Conservation (phyloP, 2,113 vertebrate genomes). For the Siniperca chuatsi region DNA sequence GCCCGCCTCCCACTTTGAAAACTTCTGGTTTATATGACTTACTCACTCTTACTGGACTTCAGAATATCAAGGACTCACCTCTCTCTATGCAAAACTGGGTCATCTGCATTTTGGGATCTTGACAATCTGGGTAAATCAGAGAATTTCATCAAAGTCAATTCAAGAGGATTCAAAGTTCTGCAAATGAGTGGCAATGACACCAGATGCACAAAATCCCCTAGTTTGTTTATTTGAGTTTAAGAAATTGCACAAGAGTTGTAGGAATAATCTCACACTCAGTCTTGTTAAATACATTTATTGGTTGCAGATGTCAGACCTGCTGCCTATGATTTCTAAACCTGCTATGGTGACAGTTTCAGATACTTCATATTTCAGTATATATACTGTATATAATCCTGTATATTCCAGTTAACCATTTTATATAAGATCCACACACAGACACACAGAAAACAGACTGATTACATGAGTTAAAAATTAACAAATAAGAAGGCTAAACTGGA, state of each 20-base stretch:
- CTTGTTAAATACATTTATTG: neutral
- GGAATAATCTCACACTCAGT: neutral
- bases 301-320: neutral
- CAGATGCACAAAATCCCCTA: neutral
- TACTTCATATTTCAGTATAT: neutral
- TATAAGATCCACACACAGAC: neutral
- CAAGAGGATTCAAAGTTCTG: neutral
- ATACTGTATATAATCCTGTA: neutral
- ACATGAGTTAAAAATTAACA: too few species aligned
- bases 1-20: too few species aligned
- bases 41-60: neutral
- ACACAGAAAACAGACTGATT: neutral
- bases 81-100: constrained; percentile 74
- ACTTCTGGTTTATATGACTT: neutral
- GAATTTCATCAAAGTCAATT: neutral
- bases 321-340: neutral
- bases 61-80: constrained; percentile 62
- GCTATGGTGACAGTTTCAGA: neutral
- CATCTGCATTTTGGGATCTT: constrained; percentile 48
- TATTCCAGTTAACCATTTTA: neutral
- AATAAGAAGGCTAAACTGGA: neutral
- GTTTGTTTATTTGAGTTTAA: neutral
- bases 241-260: neutral
- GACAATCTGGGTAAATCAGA: constrained; percentile 69
- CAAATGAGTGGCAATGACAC: neutral